phyloP scores from a whole-genome alignment of 2,797 vertebrate genomes.

The Epinephelus awoara region DNA sequence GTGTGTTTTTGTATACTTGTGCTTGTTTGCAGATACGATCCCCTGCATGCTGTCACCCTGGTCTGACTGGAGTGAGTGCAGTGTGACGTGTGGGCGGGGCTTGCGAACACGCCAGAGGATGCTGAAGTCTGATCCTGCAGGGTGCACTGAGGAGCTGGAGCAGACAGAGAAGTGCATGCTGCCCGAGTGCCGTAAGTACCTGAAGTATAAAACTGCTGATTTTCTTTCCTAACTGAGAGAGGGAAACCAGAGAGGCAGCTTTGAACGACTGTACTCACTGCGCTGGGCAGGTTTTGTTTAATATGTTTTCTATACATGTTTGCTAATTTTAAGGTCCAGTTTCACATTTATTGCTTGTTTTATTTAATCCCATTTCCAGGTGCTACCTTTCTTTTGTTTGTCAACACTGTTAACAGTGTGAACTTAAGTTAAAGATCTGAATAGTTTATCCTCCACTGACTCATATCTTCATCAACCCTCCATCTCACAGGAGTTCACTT shows the following conservation, averaged over 20 bases:
- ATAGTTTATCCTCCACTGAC: no score
- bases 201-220: neutral
- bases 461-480: no score
- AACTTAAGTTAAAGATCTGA: no score
- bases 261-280: neutral
- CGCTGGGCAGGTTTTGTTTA: neutral
- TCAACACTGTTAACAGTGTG: neutral
- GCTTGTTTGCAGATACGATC: constrained; percentile 56
- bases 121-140: constrained; percentile 93
- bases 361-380: neutral
- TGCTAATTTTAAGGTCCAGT: neutral
- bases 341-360: neutral
- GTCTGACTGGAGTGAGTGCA: constrained; percentile 97
- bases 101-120: constrained; percentile 91
- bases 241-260: neutral
- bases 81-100: constrained; percentile 93
- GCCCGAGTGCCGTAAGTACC: constrained; percentile 93
- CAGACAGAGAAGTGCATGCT: constrained; percentile 97
- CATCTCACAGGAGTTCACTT: neutral
- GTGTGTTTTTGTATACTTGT: neutral
- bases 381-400: neutral
- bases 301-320: no score
- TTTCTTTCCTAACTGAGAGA: neutral
- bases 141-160: constrained; percentile 93
- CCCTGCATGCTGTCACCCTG: constrained; percentile 94